These are phyloP conservation scores for Bombus superbus DNA, from an alignment of 1,140 invertebrate species.

Conservation along the genomic window DNA sequence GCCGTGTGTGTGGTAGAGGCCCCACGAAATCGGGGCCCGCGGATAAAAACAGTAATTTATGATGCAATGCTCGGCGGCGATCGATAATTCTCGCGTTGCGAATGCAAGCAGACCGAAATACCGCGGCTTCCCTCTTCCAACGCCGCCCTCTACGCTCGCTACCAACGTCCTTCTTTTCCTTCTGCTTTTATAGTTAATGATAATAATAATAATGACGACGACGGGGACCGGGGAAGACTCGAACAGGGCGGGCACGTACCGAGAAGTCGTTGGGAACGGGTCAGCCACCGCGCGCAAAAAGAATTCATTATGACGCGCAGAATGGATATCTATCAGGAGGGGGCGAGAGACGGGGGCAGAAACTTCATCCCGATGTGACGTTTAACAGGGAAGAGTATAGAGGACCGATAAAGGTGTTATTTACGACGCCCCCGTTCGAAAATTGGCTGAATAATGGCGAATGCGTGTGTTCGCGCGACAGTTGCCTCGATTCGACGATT, in stretches of 20 bases:
- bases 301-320: constrained; percentile 44
- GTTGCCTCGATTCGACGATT: background rate
- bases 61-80: constrained; percentile 44
- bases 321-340: constrained; percentile 30
- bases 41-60: constrained; percentile 60
- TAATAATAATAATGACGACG: constrained; percentile 39
- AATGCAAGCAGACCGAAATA: constrained; percentile 12
- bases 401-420: constrained; percentile 27
- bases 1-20: background rate
- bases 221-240: background rate
- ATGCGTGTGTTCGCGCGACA: background rate
- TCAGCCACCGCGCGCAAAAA: constrained; percentile 18
- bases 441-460: no score
- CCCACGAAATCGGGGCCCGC: constrained; percentile 37
- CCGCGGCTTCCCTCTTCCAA: constrained; percentile 3
- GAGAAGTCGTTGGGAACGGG: constrained; percentile 33
- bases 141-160: background rate
- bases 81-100: constrained; percentile 56
- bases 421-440: constrained; percentile 17
- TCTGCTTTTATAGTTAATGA: constrained; percentile 30
- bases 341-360: background rate
- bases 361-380: constrained; percentile 31
- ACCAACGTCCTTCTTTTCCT: background rate
- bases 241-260: constrained; percentile 35
- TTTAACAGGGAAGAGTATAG: constrained; percentile 9